Evolutionary conservation across 1,140 invertebrate species (phyloP).

Genomic region (Agraylea sexmaculata): DNA sequence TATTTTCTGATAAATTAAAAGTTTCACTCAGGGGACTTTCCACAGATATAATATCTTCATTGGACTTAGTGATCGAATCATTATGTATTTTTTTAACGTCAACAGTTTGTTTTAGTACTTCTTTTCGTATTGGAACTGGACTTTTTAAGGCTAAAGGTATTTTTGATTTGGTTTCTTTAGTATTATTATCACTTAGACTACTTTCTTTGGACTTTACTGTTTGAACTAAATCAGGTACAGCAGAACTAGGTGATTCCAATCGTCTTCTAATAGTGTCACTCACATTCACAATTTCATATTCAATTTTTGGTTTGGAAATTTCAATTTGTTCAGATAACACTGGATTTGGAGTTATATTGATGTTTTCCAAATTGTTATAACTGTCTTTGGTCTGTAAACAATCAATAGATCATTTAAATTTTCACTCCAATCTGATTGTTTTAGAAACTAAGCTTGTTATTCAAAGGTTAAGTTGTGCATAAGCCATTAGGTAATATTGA

Average conservation of each 20-base stretch:
- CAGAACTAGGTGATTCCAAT: constrained; percentile 29
- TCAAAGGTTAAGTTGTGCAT: too few relatives aligned
- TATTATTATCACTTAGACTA: constrained; percentile 21
- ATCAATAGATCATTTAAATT: too few relatives aligned
- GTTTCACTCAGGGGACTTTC: constrained; percentile 28
- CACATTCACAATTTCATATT: constrained; percentile 31
- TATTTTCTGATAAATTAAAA: constrained; percentile 52
- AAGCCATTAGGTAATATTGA: too few relatives aligned
- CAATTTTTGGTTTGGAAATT: constrained; percentile 18
- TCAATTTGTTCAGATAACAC: background rate
- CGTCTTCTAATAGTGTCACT: constrained; percentile 39
- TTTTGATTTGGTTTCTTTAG: constrained; percentile 30
- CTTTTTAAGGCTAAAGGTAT: constrained; percentile 34
- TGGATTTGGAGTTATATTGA: too few relatives aligned
- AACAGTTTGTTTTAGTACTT: constrained; percentile 22
- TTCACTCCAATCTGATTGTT: too few relatives aligned
- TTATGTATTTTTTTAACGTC: constrained; percentile 1
- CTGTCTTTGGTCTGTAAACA: too few relatives aligned
- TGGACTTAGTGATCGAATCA: constrained; percentile 1
- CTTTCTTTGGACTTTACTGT: too few relatives aligned
- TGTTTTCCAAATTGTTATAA: too few relatives aligned
- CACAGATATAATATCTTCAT: constrained; percentile 1
- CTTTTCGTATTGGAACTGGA: constrained; percentile 31
- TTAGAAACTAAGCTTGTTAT: too few relatives aligned
- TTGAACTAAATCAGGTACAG: constrained; percentile 26